Conservation (phyloP, 1,140 invertebrate species). For the Diprion similis region DNA sequence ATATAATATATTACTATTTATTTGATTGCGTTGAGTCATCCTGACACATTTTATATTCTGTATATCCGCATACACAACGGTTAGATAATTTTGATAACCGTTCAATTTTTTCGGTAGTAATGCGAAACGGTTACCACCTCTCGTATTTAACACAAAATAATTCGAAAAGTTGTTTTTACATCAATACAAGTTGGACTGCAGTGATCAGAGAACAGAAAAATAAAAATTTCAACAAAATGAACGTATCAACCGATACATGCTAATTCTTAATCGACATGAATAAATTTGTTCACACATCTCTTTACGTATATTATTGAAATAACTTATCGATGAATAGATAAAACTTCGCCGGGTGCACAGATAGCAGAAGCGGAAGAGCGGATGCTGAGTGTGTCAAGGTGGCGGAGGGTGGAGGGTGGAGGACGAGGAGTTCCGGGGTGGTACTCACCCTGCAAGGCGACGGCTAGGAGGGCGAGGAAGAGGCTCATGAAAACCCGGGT, state of each 20-base stretch:
- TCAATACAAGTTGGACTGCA: not conserved
- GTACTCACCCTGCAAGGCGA: constrained; percentile 58
- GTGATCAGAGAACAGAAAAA: not conserved
- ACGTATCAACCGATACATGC: too few relatives aligned
- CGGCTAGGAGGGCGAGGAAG: constrained; percentile 53
- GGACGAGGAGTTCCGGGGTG: constrained; percentile 2
- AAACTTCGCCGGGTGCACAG: too few relatives aligned
- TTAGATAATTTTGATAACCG: too few relatives aligned
- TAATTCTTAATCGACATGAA: too few relatives aligned
- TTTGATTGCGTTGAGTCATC: not conserved
- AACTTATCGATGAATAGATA: not conserved
- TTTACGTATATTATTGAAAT: not conserved
- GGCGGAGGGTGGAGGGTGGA: too few relatives aligned
- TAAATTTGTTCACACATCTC: not conserved
- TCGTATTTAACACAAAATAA: too few relatives aligned
- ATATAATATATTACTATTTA: not conserved
- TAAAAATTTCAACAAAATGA: not conserved
- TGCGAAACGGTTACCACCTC: too few relatives aligned
- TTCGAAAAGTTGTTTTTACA: too few relatives aligned
- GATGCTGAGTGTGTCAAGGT: not conserved
- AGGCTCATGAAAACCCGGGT: constrained; percentile 55
- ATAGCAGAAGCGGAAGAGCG: not conserved
- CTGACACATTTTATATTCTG: too few relatives aligned
- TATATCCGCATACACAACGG: too few relatives aligned
- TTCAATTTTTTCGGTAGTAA: too few relatives aligned